Evolutionary conservation across 2,113 vertebrate species (phyloP).

Genomic region (Paracanthobrama guichenoti): DNA sequence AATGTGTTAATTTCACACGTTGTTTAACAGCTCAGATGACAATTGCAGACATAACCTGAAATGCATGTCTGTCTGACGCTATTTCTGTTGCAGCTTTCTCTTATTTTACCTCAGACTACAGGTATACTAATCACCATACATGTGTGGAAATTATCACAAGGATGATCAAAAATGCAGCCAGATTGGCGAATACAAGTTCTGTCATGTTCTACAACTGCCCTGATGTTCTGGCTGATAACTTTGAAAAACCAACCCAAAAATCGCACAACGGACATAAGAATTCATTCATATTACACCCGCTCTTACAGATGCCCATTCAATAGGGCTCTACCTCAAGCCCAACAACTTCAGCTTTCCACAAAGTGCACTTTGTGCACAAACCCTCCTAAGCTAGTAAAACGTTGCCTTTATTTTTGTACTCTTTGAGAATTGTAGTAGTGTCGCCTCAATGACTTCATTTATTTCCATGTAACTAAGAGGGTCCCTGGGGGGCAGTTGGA

Average conservation of each 20-base stretch:
- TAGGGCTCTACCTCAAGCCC: constrained; percentile 64
- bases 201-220: constrained; percentile 60
- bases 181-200: constrained; percentile 50
- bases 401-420: constrained; percentile 73
- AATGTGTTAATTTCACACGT: not conserved
- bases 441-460: constrained; percentile 74
- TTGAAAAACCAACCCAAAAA: constrained; percentile 49
- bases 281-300: constrained; percentile 39
- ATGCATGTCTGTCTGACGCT: constrained; percentile 52
- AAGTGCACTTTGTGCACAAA: constrained; percentile 69
- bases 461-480: constrained; percentile 66
- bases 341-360: constrained; percentile 62
- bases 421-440: constrained; percentile 70
- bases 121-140: not conserved
- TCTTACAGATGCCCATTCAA: constrained; percentile 61
- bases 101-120: constrained; percentile 52
- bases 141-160: not conserved
- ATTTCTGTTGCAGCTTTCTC: not conserved
- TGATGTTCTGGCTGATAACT: constrained; percentile 57
- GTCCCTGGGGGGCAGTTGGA: constrained; percentile 55
- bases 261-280: constrained; percentile 45
- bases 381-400: constrained; percentile 67
- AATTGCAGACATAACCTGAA: constrained; percentile 61
- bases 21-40: not conserved
- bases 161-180: not conserved